Evolutionary conservation across 2,113 vertebrate species (phyloP).

Genomic region (Oenanthe oenanthe): DNA sequence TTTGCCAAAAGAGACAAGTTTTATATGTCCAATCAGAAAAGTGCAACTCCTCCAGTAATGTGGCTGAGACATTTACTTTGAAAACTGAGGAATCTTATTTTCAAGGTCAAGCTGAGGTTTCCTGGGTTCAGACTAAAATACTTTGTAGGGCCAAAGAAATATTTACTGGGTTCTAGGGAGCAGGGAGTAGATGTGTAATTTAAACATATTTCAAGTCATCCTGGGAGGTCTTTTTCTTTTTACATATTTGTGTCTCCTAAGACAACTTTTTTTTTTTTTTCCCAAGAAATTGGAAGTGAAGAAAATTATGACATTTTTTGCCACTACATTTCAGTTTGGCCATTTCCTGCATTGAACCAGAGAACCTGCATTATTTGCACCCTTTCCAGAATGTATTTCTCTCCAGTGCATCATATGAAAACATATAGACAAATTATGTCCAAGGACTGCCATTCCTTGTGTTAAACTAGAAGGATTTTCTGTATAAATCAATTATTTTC

Average conservation of each 20-base stretch:
- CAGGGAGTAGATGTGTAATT: slow-evolving; percentile 43
- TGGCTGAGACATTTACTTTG: slow-evolving; percentile 41
- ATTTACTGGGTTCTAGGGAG: slow-evolving; percentile 58
- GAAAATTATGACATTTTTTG: neutral
- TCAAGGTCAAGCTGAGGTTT: slow-evolving; percentile 59
- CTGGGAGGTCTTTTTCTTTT: slow-evolving; percentile 62
- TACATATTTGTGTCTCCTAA: slow-evolving; percentile 40
- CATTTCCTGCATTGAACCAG: neutral
- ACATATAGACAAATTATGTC: neutral
- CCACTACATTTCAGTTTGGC: neutral
- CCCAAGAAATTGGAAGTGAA: neutral
- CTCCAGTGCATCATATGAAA: neutral
- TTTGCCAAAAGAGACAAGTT: slow-evolving; percentile 40
- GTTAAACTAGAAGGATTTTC: neutral
- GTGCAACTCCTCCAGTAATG: slow-evolving; percentile 14
- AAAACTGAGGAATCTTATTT: slow-evolving; percentile 55
- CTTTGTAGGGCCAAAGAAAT: slow-evolving; percentile 47
- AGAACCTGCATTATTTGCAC: neutral
- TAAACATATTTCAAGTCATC: slow-evolving; percentile 54
- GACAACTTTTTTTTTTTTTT: neutral
- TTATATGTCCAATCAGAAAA: slow-evolving; percentile 25
- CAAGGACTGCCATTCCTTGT: neutral
- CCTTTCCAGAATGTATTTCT: neutral
- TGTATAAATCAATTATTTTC: neutral
- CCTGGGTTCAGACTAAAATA: slow-evolving; percentile 50